A percentile compares a stretch with the other conserved stretches of the same genome.
phyloP scores from a whole-genome alignment of 2,888 invertebrate genomes.

The Neoaliturus tenellus region DNA sequence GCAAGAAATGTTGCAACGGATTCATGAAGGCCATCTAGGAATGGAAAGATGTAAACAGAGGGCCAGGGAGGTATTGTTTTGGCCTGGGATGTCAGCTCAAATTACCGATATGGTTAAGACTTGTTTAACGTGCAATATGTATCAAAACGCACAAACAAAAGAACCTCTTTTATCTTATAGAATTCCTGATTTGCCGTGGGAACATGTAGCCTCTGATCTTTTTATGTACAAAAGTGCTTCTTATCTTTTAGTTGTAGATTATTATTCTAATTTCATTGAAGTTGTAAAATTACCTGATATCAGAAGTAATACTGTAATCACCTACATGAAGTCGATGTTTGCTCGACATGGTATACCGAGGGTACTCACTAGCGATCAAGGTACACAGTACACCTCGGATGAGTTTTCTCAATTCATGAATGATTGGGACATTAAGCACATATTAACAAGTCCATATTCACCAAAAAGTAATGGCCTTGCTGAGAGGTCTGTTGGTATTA shows the following conservation, averaged over 20 bases:
- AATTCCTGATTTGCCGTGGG: conserved; percentile 55
- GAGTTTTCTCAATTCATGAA: conserved; percentile 47
- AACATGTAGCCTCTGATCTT: conserved; percentile 55
- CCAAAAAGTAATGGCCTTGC: conserved; percentile 50
- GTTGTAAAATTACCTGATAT: conserved; percentile 29
- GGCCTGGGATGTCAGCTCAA: conserved; percentile 56
- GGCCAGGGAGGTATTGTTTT: conserved; percentile 60
- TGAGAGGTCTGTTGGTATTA: conserved; percentile 44
- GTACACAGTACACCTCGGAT: conserved; percentile 38
- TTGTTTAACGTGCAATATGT: conserved; percentile 48
- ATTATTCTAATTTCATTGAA: conserved; percentile 60
- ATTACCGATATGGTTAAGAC: conserved; percentile 56
- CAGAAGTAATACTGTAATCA: conserved; percentile 42
- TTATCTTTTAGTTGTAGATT: conserved; percentile 56
- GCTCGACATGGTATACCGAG: conserved; percentile 46
- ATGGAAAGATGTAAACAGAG: conserved; percentile 57
- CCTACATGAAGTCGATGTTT: conserved; percentile 51
- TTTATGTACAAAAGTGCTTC: conserved; percentile 53
- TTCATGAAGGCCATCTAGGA: conserved; percentile 63
- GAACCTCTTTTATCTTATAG: conserved; percentile 55
- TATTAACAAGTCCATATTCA: conserved; percentile 44
- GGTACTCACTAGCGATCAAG: conserved; percentile 41
- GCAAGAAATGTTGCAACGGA: conserved; percentile 48
- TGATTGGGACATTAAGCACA: conserved; percentile 29
- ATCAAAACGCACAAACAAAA: conserved; percentile 33